Evolutionary conservation across 2,113 vertebrate species (phyloP).

Genomic region (Chitala chitala): DNA sequence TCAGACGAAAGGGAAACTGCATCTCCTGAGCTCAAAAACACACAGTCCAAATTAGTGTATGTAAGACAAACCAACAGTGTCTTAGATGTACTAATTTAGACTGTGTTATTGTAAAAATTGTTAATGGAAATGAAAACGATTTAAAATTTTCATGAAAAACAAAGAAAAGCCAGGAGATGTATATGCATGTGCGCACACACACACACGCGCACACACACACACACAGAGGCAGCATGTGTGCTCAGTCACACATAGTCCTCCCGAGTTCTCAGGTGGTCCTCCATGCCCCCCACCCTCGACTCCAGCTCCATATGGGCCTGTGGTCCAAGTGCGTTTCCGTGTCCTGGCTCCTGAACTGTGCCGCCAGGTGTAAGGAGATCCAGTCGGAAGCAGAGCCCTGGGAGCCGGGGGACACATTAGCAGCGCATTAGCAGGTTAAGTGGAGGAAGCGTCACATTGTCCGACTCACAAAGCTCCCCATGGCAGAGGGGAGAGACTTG

Average conservation of each 20-base stretch:
- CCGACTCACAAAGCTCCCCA: background rate
- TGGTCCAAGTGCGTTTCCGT: constrained; percentile 2
- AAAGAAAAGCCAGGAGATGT: background rate
- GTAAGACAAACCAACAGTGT: no score
- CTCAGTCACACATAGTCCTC: background rate
- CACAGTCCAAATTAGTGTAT: no score
- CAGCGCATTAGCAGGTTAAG: constrained; percentile 25
- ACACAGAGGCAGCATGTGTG: background rate
- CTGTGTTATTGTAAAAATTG: no score
- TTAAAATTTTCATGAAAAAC: background rate
- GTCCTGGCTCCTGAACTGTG: background rate
- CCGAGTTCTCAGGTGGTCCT: background rate
- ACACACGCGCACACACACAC: background rate
- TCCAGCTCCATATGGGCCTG: constrained; percentile 1
- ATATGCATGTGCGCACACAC: constrained; percentile 13
- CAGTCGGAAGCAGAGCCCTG: background rate
- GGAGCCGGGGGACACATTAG: constrained; percentile 9
- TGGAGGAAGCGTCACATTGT: background rate
- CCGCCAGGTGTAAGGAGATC: background rate
- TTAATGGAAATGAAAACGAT: constrained; percentile 24
- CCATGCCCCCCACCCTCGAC: background rate
- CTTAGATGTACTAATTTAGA: no score
- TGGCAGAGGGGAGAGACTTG: background rate
- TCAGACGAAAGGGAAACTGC: no score
- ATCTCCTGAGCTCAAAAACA: no score